Evolutionary conservation across 2,113 vertebrate genomes (phyloP), one percentile per base, ranked within the genome.

Genomic region (Pangasianodon hypophthalmus): DNA sequence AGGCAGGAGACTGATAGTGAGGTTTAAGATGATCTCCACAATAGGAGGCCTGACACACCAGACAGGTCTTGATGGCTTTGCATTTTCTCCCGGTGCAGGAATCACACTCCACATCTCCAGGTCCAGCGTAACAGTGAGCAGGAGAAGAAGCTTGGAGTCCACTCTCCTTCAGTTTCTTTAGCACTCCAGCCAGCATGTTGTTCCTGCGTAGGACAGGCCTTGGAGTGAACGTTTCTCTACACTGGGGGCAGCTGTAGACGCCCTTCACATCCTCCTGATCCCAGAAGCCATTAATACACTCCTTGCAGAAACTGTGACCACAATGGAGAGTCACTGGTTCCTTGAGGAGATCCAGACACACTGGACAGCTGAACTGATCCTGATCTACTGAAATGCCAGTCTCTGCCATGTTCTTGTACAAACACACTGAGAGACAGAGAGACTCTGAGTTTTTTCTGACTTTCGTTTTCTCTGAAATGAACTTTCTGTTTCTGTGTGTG

Each of bases 61-160:
- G 37, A 37, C 37, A 37, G 37, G 37, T 37, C 37, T 37, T 37
- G 37, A 37, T 37, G 37, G 37, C 37, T 37, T 37, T 37, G 37
- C 37, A 37, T 37, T 37, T 37, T 37, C 37, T 37, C 37, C 37
- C 37, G 37, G 32, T 71, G 69, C 69, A 71, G 69, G 5, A 71
- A 73, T 73, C 32, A 41, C 73, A 77, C 19, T 48, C 41, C 73
- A 77, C 73, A 48, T 77, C 73, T 77, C 73, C 73, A 77, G 73
- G 73, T 46, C 73, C 19, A 24, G 32, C 4, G 37, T 19, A 73
- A 41, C 69, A 41, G 69, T 21, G 69, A 73, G 32, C 1, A 41
- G 32, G 6, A 73, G 16, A 73, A 41, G 69, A 32, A 73, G 13
- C 32, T 41, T 73, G 69, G 69, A 73, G 69, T 73, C 41, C 69